A percentile compares a stretch with the other conserved stretches of the same genome.
Evolutionary conservation across 2,797 vertebrate species (phyloP).

Genomic region (Onychomys torridus): DNA sequence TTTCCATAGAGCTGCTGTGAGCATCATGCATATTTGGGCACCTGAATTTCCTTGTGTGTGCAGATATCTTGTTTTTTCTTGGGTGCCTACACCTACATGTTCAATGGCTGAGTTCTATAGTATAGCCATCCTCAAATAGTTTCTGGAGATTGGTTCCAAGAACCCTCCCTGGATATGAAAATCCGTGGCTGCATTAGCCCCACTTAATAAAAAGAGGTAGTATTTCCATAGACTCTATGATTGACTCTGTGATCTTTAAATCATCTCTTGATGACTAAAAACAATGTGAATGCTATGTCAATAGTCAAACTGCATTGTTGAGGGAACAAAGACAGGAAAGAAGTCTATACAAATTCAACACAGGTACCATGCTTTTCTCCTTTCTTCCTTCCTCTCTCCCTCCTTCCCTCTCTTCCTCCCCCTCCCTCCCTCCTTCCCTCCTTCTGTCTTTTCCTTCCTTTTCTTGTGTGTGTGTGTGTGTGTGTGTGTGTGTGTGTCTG

Average conservation of each 20-base stretch:
- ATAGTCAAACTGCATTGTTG: not conserved
- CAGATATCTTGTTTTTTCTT: not conserved
- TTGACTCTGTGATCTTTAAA: not conserved
- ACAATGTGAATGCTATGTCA: not conserved
- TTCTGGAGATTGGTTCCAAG: not conserved
- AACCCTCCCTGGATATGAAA: not conserved
- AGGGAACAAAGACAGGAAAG: not conserved
- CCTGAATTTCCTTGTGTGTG: not conserved
- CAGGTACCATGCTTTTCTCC: not conserved
- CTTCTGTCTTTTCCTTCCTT: too few species aligned
- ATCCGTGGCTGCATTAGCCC: not conserved
- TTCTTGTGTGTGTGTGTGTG: too few species aligned
- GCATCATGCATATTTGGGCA: not conserved
- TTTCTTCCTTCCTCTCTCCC: too few species aligned
- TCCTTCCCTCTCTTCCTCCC: too few species aligned
- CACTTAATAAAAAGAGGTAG: not conserved
- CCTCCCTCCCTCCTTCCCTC: too few species aligned
- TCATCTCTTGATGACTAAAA: not conserved
- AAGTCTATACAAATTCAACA: not conserved
- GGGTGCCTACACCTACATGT: not conserved
- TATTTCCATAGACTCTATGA: not conserved
- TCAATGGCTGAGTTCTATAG: not conserved
- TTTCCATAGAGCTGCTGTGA: not conserved
- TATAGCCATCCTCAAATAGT: not conserved
- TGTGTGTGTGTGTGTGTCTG: too few species aligned